Evolutionary conservation across 2,113 vertebrate genomes (phyloP), one percentile per base, ranked within the genome.

Genomic region (Todiramphus chloris): DNA sequence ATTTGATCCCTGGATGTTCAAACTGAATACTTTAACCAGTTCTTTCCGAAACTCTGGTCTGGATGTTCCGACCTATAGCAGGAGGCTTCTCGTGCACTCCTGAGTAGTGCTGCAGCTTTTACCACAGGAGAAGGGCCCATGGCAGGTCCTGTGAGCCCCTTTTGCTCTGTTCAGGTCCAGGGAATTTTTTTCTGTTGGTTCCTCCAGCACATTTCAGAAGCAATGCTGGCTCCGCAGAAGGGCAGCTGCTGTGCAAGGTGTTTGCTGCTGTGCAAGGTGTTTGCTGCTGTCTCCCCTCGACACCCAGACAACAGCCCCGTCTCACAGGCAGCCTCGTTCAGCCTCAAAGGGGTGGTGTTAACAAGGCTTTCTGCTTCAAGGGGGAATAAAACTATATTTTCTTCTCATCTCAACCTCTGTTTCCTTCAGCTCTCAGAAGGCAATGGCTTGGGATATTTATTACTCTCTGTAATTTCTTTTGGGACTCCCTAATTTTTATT

Each of bases 71-170:
- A 13, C 20, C 35, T 0, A 1, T 25, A 89, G 20, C 35, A 46
- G 41, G 53, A 62, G 44, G 30, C 50, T 66, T 53, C 73, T 53
- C 30, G 2, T 10, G 33, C 17, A 9, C 6, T 5, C 10, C 62
- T 16, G 4, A 59, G 7, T 1, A 39, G 19, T 24, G 17, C 11
- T 0, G 2, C 18, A 67, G 27, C 6, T 43, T 33, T n/a, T 33
- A 35, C 9, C 16, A 2, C 0, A 1, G 30, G 18, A 51, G 9
- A 78, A 2, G 3, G 13, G 39, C 39, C 33, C 2, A 0, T 0
- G 1, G 41, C 16, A 33, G 68, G 16, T 55, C 37, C 56, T 0
- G 0, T 5, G 23, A 63, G 33, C 44, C 27, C 30, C 13, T 48
- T 37, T 33, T 20, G n/a, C 74, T 30, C 59, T 44, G 18, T 3